phyloP scores from a whole-genome alignment of 2,797 vertebrate species.

The Schizopygopsis pylzovi region DNA sequence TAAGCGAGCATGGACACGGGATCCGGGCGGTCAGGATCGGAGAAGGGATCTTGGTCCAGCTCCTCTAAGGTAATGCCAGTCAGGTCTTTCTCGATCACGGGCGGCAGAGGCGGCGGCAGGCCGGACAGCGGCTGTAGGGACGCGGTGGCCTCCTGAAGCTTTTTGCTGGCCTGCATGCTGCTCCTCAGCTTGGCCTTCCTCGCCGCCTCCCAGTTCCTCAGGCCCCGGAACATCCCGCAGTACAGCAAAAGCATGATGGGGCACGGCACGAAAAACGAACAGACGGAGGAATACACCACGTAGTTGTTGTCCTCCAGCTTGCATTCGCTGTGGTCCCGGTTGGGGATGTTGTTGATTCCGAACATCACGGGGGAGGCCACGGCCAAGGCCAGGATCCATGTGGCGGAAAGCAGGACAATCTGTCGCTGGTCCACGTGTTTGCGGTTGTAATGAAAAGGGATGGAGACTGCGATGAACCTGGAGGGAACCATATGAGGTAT shows the following conservation, averaged over 20 bases:
- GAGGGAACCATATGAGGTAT: conserved; percentile 43
- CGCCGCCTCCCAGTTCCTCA: conserved; percentile 88
- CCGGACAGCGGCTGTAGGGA: conserved; percentile 73
- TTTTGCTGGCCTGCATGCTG: conserved; percentile 79
- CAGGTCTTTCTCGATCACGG: conserved; percentile 76
- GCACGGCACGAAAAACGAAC: conserved; percentile 97
- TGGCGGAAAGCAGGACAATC: conserved; percentile 85
- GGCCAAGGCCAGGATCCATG: conserved; percentile 91
- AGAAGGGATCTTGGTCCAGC: conserved; percentile 65
- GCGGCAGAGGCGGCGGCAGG: conserved; percentile 75
- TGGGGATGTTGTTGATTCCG: conserved; percentile 88
- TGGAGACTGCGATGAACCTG: conserved; percentile 92
- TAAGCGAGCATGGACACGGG: conserved; percentile 75
- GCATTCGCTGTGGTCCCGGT: conserved; percentile 85
- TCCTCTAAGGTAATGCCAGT: conserved; percentile 68
- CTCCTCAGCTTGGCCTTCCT: conserved; percentile 85
- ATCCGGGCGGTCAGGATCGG: conserved; percentile 55
- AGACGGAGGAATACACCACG: conserved; percentile 91
- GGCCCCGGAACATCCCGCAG: conserved; percentile 90
- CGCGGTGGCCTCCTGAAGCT: conserved; percentile 72
- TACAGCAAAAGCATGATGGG: conserved; percentile 95
- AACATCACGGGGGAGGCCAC: conserved; percentile 93
- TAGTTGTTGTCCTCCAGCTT: conserved; percentile 91
- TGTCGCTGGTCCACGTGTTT: conserved; percentile 89
- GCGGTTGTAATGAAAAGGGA: conserved; percentile 91